phyloP scores from a whole-genome alignment of 2,113 vertebrate genomes.

The Pyxicephalus adspersus region DNA sequence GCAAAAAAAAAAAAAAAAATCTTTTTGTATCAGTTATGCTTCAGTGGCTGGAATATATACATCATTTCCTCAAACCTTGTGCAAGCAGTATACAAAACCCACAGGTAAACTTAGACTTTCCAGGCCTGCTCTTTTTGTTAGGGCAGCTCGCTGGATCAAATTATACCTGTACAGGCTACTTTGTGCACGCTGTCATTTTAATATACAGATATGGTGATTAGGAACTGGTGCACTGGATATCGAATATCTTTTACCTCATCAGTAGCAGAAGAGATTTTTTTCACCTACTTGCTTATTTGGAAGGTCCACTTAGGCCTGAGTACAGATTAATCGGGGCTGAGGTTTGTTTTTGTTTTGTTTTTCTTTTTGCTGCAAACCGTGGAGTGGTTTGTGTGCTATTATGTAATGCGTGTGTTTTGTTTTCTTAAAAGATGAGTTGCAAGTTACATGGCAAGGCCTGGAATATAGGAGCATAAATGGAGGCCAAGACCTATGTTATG shows the following conservation, averaged over 20 bases:
- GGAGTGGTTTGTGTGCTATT: too few relatives aligned
- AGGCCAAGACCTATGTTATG: too few relatives aligned
- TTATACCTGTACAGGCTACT: not conserved
- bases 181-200: not conserved
- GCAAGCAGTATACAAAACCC: not conserved
- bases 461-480: too few relatives aligned
- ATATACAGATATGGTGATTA: not conserved
- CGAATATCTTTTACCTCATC: not conserved
- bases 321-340: not conserved
- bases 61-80: slow-evolving; percentile 32
- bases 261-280: too few relatives aligned
- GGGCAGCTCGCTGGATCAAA: not conserved
- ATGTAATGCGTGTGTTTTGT: too few relatives aligned
- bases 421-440: too few relatives aligned
- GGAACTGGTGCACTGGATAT: not conserved
- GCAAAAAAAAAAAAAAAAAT: not conserved
- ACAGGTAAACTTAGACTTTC: slow-evolving; percentile 19
- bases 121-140: slow-evolving; percentile 9
- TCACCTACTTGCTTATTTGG: too few relatives aligned
- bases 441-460: too few relatives aligned
- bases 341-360: too few relatives aligned
- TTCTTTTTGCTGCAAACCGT: too few relatives aligned
- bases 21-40: slow-evolving; percentile 21
- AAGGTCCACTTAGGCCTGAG: too few relatives aligned
- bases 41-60: slow-evolving; percentile 19